phyloP scores from a whole-genome alignment of 2,113 vertebrate species.

The Pontoporia blainvillei region DNA sequence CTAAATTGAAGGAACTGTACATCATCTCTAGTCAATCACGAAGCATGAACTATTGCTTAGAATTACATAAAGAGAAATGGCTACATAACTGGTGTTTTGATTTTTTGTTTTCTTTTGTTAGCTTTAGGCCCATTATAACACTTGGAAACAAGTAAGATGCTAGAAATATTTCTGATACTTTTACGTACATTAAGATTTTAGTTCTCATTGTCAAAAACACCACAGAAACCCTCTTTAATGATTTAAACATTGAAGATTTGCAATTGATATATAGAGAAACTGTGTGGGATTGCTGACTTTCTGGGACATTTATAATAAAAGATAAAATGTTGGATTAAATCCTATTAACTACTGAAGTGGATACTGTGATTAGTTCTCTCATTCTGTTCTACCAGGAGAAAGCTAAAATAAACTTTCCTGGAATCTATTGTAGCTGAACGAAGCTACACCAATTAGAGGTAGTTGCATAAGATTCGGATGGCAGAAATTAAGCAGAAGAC shows the following conservation, averaged over 20 bases:
- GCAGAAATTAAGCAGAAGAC: background rate
- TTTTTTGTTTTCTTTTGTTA: background rate
- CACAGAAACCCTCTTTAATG: background rate
- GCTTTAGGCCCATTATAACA: background rate
- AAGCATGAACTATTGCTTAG: background rate
- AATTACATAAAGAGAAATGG: background rate
- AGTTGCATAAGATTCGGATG: background rate
- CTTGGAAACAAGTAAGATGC: background rate
- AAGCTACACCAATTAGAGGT: background rate
- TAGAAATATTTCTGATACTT: background rate
- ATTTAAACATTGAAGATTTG: background rate
- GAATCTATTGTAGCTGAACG: background rate
- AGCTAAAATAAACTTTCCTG: background rate
- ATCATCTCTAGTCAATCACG: background rate
- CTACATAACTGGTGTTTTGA: background rate
- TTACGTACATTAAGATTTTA: background rate
- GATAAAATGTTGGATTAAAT: background rate
- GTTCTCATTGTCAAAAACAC: background rate
- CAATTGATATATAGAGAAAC: background rate
- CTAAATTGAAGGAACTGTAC: background rate
- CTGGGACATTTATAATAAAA: background rate
- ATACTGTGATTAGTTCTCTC: background rate
- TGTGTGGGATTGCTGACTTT: background rate
- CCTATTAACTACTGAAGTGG: background rate
- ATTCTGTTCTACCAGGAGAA: background rate